These are phyloP conservation scores for Sarcophaga bullata DNA, from an alignment of 1,140 invertebrate genomes.

Conservation along the genomic window DNA sequence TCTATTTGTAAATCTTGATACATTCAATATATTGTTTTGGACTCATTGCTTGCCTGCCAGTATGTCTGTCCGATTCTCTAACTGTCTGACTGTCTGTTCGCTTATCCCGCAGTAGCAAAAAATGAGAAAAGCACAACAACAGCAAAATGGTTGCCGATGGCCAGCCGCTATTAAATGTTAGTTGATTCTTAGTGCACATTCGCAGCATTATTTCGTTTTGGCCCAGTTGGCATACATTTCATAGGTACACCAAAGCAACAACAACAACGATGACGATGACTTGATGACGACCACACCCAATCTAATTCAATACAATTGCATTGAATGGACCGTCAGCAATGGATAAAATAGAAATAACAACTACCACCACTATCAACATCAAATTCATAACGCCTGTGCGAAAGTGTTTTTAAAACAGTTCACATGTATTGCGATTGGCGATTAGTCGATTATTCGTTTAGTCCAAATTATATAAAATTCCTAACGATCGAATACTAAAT, in stretches of 20 bases:
- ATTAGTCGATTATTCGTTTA: not conserved
- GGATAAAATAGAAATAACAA: conserved; percentile 19
- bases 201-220: conserved; percentile 28
- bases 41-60: not conserved
- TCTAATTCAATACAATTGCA: conserved; percentile 34
- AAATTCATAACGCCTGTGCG: conserved; percentile 40
- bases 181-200: conserved; percentile 20
- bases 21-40: too few relatives aligned
- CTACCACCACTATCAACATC: conserved; percentile 26
- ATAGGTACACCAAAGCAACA: conserved; percentile 34
- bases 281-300: conserved; percentile 40
- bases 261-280: conserved; percentile 25
- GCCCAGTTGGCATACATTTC: conserved; percentile 40
- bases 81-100: not conserved
- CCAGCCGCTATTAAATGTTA: conserved; percentile 29
- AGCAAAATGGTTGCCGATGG: conserved; percentile 28
- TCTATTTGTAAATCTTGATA: not conserved
- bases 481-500: too few relatives aligned
- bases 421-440: not conserved
- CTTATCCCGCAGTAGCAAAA: conserved; percentile 32
- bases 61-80: conserved; percentile 12
- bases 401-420: conserved; percentile 19
- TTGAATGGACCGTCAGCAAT: conserved; percentile 29
- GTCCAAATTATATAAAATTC: too few relatives aligned
- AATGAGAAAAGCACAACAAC: not conserved